Conservation (phyloP, 2,888 invertebrate genomes). For the Agonopterix arenella region DNA sequence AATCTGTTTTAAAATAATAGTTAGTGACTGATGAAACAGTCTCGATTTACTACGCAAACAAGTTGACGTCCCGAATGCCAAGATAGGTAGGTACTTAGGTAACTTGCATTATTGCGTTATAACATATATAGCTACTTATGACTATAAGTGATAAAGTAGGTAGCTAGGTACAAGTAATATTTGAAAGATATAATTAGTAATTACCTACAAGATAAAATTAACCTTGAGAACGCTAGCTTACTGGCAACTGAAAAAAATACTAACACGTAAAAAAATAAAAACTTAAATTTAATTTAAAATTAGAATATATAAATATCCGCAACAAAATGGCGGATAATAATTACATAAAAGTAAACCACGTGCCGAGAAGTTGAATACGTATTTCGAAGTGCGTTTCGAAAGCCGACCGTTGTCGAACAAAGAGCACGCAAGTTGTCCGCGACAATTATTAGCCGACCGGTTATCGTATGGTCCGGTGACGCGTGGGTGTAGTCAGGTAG, state of each 20-base stretch:
- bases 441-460: slow-evolving; percentile 49
- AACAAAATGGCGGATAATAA: slow-evolving; percentile 36
- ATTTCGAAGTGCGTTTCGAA: slow-evolving; percentile 60
- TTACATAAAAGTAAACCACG: slow-evolving; percentile 29
- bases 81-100: background rate
- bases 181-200: background rate
- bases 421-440: slow-evolving; percentile 64
- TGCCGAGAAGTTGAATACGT: slow-evolving; percentile 34
- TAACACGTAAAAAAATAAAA: background rate
- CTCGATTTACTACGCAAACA: background rate
- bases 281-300: background rate
- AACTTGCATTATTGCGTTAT: background rate
- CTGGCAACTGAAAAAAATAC: background rate
- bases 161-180: too few species aligned
- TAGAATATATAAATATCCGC: background rate
- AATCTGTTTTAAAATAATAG: too few species aligned
- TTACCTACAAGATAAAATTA: background rate
- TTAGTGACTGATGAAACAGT: too few species aligned
- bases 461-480: slow-evolving; percentile 11
- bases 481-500: slow-evolving; percentile 28
- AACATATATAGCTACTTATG: too few species aligned
- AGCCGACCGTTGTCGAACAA: slow-evolving; percentile 48
- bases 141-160: too few species aligned
- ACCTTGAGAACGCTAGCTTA: background rate
- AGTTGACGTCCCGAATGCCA: background rate